These are phyloP conservation scores for Cryptomyrus ogoouensis DNA, from an alignment of 2,113 vertebrate species.

Conservation along the genomic window DNA sequence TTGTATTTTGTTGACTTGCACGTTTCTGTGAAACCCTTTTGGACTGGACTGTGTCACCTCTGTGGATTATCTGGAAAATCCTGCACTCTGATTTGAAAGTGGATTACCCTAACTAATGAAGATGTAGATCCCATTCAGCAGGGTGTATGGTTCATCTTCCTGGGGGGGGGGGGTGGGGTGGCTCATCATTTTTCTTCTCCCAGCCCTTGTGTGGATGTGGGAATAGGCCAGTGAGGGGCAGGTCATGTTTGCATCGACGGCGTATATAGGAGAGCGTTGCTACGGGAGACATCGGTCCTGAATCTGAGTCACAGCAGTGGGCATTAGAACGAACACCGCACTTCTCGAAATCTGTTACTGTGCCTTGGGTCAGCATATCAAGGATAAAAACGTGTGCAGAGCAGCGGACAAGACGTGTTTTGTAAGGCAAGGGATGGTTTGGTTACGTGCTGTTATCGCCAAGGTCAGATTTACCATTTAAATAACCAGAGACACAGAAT, in stretches of 20 bases:
- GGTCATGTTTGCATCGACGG: background rate
- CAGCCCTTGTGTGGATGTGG: background rate
- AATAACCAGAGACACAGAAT: background rate
- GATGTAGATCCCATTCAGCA: background rate
- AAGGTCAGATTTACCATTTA: background rate
- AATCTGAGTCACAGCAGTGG: background rate
- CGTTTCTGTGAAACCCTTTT: background rate
- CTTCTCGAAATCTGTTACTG: background rate
- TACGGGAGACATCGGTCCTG: background rate
- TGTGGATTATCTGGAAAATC: background rate
- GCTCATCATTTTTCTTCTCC: background rate
- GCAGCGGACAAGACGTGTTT: background rate
- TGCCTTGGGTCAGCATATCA: background rate
- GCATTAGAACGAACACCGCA: background rate
- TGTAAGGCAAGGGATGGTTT: background rate
- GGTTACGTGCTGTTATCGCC: background rate
- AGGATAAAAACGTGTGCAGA: background rate
- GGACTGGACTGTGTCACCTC: background rate
- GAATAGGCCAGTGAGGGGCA: background rate
- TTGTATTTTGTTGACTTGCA: background rate
- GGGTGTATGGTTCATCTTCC: background rate
- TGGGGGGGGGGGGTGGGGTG: background rate
- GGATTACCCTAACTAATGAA: background rate
- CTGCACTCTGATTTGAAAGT: background rate
- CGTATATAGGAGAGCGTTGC: background rate